Percentiles rank a stretch among this genome's conserved stretches.
Evolutionary conservation across 2,113 vertebrate species (phyloP).

Genomic region (Tetrax tetrax): DNA sequence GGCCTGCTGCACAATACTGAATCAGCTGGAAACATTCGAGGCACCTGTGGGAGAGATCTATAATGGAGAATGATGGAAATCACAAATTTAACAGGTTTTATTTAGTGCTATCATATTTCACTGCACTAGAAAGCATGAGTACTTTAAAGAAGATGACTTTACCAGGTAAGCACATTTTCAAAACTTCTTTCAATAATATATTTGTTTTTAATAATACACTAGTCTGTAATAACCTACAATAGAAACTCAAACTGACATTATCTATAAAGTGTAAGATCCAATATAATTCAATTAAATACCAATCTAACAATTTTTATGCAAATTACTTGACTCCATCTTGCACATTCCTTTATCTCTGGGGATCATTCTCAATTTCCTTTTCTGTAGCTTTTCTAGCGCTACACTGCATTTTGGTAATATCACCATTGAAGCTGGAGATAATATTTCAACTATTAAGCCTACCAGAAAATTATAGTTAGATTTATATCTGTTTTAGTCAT

Average conservation of each 20-base stretch:
- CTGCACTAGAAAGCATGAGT: neutral
- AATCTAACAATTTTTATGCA: conserved; percentile 43
- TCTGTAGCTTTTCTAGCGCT: conserved; percentile 6
- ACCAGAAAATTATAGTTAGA: conserved; percentile 59
- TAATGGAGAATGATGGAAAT: neutral
- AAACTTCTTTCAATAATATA: neutral
- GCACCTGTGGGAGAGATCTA: neutral
- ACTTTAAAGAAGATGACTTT: conserved; percentile 15
- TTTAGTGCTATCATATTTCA: neutral
- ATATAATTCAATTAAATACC: conserved; percentile 56
- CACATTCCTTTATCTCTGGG: conserved; percentile 34
- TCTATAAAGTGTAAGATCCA: neutral
- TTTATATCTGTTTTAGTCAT: conserved; percentile 43
- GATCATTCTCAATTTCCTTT: conserved; percentile 54
- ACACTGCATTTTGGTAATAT: conserved; percentile 44
- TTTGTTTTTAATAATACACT: conserved; percentile 24
- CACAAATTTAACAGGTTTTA: conserved; percentile 1
- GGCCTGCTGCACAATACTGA: conserved; percentile 8
- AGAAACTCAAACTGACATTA: conserved; percentile 21
- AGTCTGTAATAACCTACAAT: neutral
- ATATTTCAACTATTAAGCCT: conserved; percentile 54
- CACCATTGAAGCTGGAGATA: conserved; percentile 35
- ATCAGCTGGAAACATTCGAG: conserved; percentile 6
- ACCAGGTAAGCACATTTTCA: neutral
- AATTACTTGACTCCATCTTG: conserved; percentile 18